Conservation (phyloP, 1,140 invertebrate species). For the Drosophila setifemur region DNA sequence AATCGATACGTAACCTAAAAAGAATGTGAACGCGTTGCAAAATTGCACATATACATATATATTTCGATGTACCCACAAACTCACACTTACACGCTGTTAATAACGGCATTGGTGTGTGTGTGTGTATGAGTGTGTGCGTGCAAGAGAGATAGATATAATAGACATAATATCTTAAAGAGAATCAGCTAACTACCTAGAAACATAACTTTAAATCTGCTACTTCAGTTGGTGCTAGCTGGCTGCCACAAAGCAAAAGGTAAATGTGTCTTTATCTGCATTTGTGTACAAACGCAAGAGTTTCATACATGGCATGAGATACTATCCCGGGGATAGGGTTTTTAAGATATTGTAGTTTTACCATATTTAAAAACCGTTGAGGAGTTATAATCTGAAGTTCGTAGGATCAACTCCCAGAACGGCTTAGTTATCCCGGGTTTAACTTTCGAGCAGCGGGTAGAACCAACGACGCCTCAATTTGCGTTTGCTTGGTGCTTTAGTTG, state of each 20-base stretch:
- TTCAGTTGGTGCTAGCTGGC: too few species aligned
- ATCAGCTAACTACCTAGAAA: too few species aligned
- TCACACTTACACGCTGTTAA: constrained; percentile 21
- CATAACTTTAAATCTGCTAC: background rate
- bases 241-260: background rate
- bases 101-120: background rate
- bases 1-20: constrained; percentile 81
- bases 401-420: background rate
- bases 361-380: too few species aligned
- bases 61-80: constrained; percentile 47
- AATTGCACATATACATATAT: constrained; percentile 47
- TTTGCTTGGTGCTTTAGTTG: constrained; percentile 51
- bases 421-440: constrained; percentile 9
- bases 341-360: too few species aligned
- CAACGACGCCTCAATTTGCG: constrained; percentile 34
- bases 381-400: too few species aligned
- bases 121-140: constrained; percentile 10
- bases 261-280: background rate
- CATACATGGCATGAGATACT: background rate
- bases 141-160: constrained; percentile 62
- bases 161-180: constrained; percentile 1
- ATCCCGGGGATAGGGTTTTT: too few species aligned
- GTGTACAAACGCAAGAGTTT: background rate
- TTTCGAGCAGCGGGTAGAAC: constrained; percentile 39
- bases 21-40: constrained; percentile 69